phyloP scores from a whole-genome alignment of 2,113 vertebrate species.

The Trichechus manatus region DNA sequence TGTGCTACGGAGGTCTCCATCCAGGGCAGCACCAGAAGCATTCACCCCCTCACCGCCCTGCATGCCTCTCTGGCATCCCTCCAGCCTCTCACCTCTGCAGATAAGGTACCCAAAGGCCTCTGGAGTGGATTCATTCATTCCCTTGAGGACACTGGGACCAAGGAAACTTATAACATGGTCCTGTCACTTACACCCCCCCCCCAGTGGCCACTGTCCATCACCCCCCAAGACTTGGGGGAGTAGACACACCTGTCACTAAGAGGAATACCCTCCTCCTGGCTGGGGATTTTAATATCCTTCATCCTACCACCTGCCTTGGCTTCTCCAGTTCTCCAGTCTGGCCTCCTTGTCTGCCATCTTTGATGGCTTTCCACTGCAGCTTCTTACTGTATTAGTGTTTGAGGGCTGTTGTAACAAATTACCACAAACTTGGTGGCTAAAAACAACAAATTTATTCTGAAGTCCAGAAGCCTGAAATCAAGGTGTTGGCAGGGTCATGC shows the following conservation, averaged over 20 bases:
- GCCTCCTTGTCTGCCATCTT: neutral
- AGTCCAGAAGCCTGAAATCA: neutral
- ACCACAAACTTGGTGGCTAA: neutral
- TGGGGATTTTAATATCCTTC: neutral
- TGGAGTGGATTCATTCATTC: neutral
- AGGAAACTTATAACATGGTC: neutral
- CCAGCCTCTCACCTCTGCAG: neutral
- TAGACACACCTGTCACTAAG: too few species aligned
- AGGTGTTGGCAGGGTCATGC: neutral
- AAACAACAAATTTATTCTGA: neutral
- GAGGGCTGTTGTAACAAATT: neutral
- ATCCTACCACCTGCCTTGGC: accelerated
- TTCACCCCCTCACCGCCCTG: neutral
- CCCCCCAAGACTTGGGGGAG: neutral
- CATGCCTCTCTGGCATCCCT: neutral
- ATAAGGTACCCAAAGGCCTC: neutral
- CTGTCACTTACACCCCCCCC: neutral
- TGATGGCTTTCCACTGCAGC: neutral
- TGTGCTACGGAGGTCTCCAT: neutral
- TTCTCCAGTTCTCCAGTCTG: neutral
- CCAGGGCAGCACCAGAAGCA: neutral
- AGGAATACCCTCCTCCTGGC: neutral
- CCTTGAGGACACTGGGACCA: neutral
- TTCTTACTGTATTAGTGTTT: neutral
- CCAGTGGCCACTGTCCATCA: neutral